Evolutionary conservation across 2,797 vertebrate species (phyloP).

Genomic region (Phylloscopus collybita): DNA sequence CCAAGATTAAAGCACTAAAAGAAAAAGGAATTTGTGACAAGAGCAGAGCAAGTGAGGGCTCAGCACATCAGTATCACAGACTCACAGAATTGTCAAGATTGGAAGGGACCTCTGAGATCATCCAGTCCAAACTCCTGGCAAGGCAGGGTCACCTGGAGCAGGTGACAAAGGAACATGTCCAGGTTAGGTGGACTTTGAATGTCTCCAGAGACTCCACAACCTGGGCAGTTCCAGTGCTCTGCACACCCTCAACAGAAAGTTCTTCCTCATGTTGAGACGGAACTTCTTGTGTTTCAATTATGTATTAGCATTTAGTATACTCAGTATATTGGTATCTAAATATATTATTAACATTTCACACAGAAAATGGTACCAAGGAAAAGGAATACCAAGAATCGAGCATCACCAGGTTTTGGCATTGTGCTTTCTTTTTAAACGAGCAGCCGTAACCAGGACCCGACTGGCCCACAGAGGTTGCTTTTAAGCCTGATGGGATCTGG

Average conservation of each 20-base stretch:
- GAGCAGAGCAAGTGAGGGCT: not conserved
- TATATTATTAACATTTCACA: not conserved
- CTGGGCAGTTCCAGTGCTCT: not conserved
- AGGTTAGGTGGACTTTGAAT: not conserved
- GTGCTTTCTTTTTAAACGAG: rapidly evolving
- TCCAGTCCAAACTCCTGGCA: not conserved
- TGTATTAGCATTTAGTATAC: not conserved
- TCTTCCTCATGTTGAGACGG: not conserved
- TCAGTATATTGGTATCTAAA: not conserved
- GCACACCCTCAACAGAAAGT: not conserved
- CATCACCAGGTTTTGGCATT: not conserved
- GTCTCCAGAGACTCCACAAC: not conserved
- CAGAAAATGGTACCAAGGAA: not conserved
- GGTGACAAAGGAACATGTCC: not conserved
- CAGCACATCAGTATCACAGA: not conserved
- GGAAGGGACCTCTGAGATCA: not conserved
- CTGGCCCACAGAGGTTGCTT: not conserved
- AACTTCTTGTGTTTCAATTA: not conserved
- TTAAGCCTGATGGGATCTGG: no score
- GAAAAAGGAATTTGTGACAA: not conserved
- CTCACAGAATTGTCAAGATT: rapidly evolving
- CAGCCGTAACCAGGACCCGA: not conserved
- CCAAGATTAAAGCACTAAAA: not conserved
- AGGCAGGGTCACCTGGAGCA: not conserved
- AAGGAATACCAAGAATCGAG: rapidly evolving